Evolutionary conservation across 2,888 invertebrate species (phyloP).

Genomic region (Stenodema calcarata): DNA sequence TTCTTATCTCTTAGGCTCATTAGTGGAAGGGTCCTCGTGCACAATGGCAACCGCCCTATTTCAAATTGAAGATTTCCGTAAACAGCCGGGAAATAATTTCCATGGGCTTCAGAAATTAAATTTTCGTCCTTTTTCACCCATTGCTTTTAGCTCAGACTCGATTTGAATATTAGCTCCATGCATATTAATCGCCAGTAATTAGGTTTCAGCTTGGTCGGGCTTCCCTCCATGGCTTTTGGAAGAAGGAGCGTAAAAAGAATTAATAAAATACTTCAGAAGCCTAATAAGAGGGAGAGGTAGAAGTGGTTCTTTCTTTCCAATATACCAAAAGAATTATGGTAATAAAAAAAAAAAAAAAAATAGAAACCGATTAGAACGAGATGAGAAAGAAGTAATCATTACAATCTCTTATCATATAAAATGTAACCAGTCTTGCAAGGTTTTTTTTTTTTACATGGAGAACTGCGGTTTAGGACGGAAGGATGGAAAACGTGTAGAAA

Average conservation of each 20-base stretch:
- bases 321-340: constrained; percentile 10
- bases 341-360: constrained; percentile 23
- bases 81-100: constrained; percentile 46
- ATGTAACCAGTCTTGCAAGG: background rate
- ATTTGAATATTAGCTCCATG: constrained; percentile 49
- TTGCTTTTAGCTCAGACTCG: constrained; percentile 28
- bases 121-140: constrained; percentile 42
- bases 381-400: background rate
- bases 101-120: constrained; percentile 38
- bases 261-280: constrained; percentile 31
- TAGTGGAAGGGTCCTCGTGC: background rate
- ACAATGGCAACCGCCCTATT: constrained; percentile 32
- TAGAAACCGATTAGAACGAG: constrained; percentile 14
- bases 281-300: background rate
- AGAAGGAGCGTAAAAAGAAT: constrained; percentile 23
- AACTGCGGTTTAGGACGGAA: background rate
- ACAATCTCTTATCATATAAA: background rate
- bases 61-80: constrained; percentile 46
- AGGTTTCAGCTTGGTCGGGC: constrained; percentile 37
- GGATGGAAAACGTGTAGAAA: background rate
- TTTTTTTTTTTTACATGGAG: background rate
- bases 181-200: constrained; percentile 48
- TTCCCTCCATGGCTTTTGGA: background rate
- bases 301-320: background rate
- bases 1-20: constrained; percentile 23